Evolutionary conservation across 2,797 vertebrate genomes (phyloP).

Genomic region (Pangasius krempfi): DNA sequence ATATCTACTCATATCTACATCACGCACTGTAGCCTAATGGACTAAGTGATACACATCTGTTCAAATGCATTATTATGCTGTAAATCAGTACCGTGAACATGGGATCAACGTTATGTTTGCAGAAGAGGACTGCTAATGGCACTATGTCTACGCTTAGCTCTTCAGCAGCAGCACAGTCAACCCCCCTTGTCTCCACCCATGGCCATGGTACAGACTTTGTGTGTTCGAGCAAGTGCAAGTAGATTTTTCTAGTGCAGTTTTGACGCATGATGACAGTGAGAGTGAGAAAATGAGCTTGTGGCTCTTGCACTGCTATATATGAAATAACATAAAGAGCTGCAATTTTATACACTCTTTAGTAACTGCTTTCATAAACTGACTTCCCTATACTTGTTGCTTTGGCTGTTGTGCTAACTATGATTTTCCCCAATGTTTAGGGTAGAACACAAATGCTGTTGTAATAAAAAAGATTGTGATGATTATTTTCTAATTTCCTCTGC

Average conservation of each 20-base stretch:
- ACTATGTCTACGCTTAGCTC: conserved; percentile 32
- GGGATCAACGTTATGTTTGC: conserved; percentile 17
- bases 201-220: conserved; percentile 55
- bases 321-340: conserved; percentile 63
- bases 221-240: conserved; percentile 51
- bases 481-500: conserved; percentile 56
- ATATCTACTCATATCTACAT: conserved; percentile 34
- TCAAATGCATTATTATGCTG: conserved; percentile 28
- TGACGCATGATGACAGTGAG: conserved; percentile 65
- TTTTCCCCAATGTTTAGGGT: conserved; percentile 77
- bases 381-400: conserved; percentile 75
- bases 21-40: conserved; percentile 29
- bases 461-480: conserved; percentile 73
- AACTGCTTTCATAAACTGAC: conserved; percentile 74
- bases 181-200: conserved; percentile 26
- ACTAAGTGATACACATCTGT: conserved; percentile 25
- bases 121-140: conserved; percentile 24
- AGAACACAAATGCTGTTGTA: conserved; percentile 76
- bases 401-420: conserved; percentile 78
- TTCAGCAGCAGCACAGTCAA: conserved; percentile 30
- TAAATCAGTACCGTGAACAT: conserved; percentile 29
- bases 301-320: conserved; percentile 59
- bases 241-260: conserved; percentile 61
- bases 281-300: conserved; percentile 53
- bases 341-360: conserved; percentile 71